Evolutionary conservation across 2,113 vertebrate species (phyloP), one percentile per base, ranked within the genome.

Genomic region (Thryonomys swinderianus): DNA sequence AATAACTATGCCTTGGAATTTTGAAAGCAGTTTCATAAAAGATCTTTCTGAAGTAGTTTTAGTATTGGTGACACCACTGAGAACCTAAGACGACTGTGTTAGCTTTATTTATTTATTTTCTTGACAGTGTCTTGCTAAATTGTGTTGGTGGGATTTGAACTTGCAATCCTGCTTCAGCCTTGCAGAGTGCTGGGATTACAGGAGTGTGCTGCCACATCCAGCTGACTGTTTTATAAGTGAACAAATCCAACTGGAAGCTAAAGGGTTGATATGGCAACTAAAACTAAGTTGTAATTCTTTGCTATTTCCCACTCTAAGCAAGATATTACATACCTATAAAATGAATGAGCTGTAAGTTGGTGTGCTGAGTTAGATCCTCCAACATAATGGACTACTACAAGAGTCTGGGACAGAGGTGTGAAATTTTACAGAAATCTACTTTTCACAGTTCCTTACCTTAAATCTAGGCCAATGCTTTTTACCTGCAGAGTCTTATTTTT

Each of bases 1-100:
- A 80, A 90, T 83, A 82, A 48, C 86, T 90, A 53, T 62, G 67
- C 30, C 93, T 93, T 93, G 86, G 42, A 13, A 64, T 83, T 93
- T 90, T 48, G 51, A 95, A 76, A 67, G 61, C 32, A 82, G 76
- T 90, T 87, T 90, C 59, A 82, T 81, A 90, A 59, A 79, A 74
- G 25, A 42, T 78, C 32, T 93, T 90, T 37, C 61, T 93, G 40
- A 86, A 90, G 84, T 96, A 42, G 27, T 62, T 86, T 92, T 79
- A 64, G 9, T 66, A 73, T 4, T 88, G 42, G 69, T 25, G 88
- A 87, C 76, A 88, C 55, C 57, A 71, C 7, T 81, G 85, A 80
- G 48, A 89, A 59, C 16, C 27, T 81, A 92, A 74, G 57, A 71
- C 48, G 55, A 79, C 17, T 84, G 37, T 32, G 73, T 55, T 91